These are phyloP conservation scores for Carapus acus DNA, from an alignment of 2,797 vertebrate genomes.

Conservation along the genomic window DNA sequence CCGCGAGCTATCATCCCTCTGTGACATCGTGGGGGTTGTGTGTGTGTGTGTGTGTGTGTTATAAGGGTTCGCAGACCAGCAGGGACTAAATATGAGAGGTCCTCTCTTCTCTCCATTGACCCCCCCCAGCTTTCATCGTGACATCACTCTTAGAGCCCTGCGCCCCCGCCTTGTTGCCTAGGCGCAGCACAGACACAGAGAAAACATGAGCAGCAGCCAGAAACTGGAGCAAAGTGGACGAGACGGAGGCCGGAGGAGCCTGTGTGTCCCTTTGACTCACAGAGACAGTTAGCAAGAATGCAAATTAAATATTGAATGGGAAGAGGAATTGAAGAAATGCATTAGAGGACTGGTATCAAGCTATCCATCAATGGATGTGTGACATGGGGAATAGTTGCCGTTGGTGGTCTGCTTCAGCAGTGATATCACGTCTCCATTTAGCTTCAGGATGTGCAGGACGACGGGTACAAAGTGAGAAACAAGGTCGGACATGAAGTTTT, in stretches of 20 bases:
- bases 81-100: conserved; percentile 62
- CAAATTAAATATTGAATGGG: conserved; percentile 42
- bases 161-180: conserved; percentile 56
- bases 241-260: conserved; percentile 8
- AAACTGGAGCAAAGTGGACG: conserved; percentile 32
- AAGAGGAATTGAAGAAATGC: conserved; percentile 26
- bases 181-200: conserved; percentile 50
- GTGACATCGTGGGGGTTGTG: conserved; percentile 41
- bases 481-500: conserved; percentile 24
- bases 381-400: conserved; percentile 6
- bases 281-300: conserved; percentile 19
- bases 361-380: conserved; percentile 13
- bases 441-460: conserved; percentile 12
- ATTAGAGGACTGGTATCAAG: conserved; percentile 21
- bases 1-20: conserved; percentile 42
- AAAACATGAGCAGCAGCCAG: conserved; percentile 52
- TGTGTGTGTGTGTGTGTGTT: conserved; percentile 49
- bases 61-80: conserved; percentile 22
- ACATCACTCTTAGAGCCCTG: conserved; percentile 54
- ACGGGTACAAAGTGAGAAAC: conserved; percentile 40
- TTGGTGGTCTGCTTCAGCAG: conserved; percentile 3
- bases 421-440: conserved; percentile 17
- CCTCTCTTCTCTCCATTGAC: conserved; percentile 29
- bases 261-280: conserved; percentile 15
- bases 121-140: conserved; percentile 45